phyloP scores from a whole-genome alignment of 2,888 invertebrate species.

The Poecilobothrus nobilitatus region DNA sequence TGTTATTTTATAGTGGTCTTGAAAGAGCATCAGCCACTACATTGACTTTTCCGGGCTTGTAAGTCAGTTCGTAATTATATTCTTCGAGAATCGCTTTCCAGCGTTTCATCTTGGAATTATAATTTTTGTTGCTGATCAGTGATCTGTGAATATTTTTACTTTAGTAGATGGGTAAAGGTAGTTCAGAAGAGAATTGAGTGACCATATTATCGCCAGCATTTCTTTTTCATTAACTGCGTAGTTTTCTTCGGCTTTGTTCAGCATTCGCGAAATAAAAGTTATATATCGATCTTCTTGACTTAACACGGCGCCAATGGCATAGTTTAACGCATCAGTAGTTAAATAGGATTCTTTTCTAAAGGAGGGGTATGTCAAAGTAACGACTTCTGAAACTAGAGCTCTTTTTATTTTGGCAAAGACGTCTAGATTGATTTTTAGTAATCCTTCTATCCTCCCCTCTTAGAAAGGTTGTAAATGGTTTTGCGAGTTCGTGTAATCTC shows the following conservation, averaged over 20 bases:
- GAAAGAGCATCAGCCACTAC: constrained; percentile 14
- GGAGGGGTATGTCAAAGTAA: constrained; percentile 8
- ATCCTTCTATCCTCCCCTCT: constrained; percentile 22
- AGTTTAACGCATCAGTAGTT: constrained; percentile 19
- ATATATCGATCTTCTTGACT: constrained; percentile 16
- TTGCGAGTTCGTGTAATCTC: constrained; percentile 21
- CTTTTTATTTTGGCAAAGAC: constrained; percentile 15
- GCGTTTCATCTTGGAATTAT: constrained; percentile 19
- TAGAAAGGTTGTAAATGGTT: constrained; percentile 25
- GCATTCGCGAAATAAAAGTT: constrained; percentile 18
- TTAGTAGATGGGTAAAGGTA: constrained; percentile 19
- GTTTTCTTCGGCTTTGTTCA: constrained; percentile 20
- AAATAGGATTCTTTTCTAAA: constrained; percentile 13
- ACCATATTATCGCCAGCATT: constrained; percentile 20
- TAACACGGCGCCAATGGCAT: constrained; percentile 17
- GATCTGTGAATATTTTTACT: constrained; percentile 19
- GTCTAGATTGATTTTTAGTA: constrained; percentile 20
- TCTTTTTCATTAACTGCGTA: constrained; percentile 21
- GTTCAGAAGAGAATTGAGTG: constrained; percentile 16
- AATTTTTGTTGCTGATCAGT: constrained; percentile 19
- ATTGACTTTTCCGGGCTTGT: constrained; percentile 17
- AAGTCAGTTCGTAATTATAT: no score
- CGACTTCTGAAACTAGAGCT: constrained; percentile 11
- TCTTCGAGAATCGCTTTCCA: no score
- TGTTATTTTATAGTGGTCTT: constrained; percentile 13